A percentile compares a stretch with the other conserved stretches of the same genome.
phyloP scores from a whole-genome alignment of 37 sponge, comb jelly and placozoan species.

The Aplysina aerophoba region DNA sequence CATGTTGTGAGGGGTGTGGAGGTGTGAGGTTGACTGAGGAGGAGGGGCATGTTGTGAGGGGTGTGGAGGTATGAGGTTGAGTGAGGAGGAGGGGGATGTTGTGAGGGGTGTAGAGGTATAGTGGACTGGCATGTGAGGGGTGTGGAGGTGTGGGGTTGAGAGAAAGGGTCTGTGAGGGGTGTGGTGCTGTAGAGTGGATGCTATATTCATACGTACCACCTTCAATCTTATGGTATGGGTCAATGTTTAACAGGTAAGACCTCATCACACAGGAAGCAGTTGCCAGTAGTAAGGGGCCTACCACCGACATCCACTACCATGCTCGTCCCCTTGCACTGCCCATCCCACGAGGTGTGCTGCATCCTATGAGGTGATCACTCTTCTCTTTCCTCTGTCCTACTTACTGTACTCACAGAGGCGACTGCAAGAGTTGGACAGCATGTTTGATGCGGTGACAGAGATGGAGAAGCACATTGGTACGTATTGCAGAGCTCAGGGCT shows the following conservation, averaged over 20 bases:
- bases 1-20: conserved; percentile 17
- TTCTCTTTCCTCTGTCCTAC: no score
- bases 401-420: conserved; percentile 31
- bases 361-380: no score
- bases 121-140: conserved; percentile 28
- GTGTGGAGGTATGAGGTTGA: neutral
- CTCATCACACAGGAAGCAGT: no score
- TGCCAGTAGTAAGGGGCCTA: no score
- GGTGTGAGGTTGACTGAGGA: neutral
- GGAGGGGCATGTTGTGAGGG: neutral
- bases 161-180: no score
- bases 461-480: conserved; percentile 62
- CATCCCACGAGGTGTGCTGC: no score
- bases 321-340: no score
- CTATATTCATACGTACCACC: no score
- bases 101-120: conserved; percentile 34
- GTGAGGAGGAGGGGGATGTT: neutral
- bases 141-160: neutral
- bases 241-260: no score
- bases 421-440: conserved; percentile 55
- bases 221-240: no score
- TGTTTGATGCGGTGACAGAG: conserved; percentile 57
- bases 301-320: no score
- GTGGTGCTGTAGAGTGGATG: no score
- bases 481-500: neutral